Base-by-base conservation (phyloP, 92 coral and sea anemone genomes). In the Parazoanthus atlanticus region DNA sequence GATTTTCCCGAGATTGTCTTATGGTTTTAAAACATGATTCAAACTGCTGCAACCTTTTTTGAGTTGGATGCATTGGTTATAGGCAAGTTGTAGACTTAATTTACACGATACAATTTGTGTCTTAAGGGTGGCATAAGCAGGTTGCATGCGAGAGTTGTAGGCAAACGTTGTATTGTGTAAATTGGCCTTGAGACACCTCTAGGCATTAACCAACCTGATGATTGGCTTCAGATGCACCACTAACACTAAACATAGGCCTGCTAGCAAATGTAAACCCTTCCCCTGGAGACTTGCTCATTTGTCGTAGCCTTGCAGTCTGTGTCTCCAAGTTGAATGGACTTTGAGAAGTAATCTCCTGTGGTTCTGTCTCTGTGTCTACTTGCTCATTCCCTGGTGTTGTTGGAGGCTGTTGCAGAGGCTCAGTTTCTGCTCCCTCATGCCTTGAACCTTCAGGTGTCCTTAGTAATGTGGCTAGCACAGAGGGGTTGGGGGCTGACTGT, bases 211-310 rank as follows among this genome's bases (percentile, higher is more conserved):
- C 31, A 67, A 83, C 86, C 86, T 83, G 86, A 31, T 83, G 40
- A 41, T n/a, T 28, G 36, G 33, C 31, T 11, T 66, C 36, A 69
- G 46, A n/a, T 15, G 47, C 26, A 36, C 15, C 84, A 76, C 84
- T 69, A 67, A 46, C 74, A 76, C 76, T 88, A 82, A 95, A 95
- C 99, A 96, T 95, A 26, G 96, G 93, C 38, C 99, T 84, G 64
- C 95, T 89, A 16, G 90, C 93, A 87, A 85, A 96, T 12, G 86
- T 86, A 76, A 96, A 96, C 29, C 99, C 99, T 85, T 93, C 99
- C 34, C 99, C 98, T 31, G 99, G 99, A 86, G 99, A 96, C 85
- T 92, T 92, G 73, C 85, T 90, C 47, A 94, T 90, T 61, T 92
- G 92, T 82, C 81, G 88, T 36, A 96, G 85, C 77, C 88, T 90